Percentiles rank a stretch among this genome's conserved stretches.
These are phyloP conservation scores for Anthopleura xanthogrammica DNA, from an alignment of 92 coral and sea anemone species.

Conservation along the genomic window DNA sequence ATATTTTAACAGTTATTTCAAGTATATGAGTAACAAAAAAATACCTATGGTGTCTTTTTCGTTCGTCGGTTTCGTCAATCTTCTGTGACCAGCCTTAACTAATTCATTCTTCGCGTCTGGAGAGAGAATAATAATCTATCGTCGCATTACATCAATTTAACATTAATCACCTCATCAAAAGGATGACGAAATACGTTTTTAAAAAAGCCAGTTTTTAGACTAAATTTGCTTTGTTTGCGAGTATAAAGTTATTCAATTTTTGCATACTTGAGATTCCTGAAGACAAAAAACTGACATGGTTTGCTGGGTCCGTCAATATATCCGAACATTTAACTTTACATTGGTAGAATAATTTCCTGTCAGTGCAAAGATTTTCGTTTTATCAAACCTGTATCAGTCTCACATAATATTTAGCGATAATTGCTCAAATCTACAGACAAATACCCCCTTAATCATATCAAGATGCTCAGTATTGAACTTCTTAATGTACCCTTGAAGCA, in stretches of 20 bases:
- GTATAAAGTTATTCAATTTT: neutral
- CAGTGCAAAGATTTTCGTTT: no score
- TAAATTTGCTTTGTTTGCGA: neutral
- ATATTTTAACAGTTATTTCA: neutral
- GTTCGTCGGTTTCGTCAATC: neutral
- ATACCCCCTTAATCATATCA: neutral
- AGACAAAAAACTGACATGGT: constrained; percentile 14
- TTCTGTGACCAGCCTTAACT: constrained; percentile 1
- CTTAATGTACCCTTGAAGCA: neutral
- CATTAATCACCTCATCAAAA: constrained; percentile 2
- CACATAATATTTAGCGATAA: neutral
- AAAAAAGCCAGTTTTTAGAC: neutral
- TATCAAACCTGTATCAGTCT: no score
- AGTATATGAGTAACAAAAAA: neutral
- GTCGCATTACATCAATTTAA: neutral
- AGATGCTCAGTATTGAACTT: neutral
- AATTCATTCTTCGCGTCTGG: neutral
- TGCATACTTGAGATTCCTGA: constrained; percentile 15
- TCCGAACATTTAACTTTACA: neutral
- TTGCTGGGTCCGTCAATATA: neutral
- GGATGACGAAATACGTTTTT: neutral
- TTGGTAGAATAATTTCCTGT: neutral
- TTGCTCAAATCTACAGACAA: neutral
- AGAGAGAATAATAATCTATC: neutral
- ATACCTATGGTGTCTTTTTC: neutral